phyloP scores from a whole-genome alignment of 2,888 invertebrate genomes.

The Dryococelus australis region DNA sequence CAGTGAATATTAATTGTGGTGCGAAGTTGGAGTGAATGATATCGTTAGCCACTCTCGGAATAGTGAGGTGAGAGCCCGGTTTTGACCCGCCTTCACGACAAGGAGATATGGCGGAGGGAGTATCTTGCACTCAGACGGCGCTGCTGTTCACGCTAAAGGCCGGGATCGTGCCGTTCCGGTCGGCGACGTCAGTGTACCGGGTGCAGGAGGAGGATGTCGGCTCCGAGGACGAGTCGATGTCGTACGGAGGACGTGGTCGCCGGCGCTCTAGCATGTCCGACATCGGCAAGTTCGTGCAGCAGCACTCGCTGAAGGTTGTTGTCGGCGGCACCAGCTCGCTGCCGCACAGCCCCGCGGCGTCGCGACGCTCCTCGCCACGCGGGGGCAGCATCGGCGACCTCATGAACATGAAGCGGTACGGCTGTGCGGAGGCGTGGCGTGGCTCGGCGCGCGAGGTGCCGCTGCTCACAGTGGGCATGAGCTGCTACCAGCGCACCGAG shows the following conservation, averaged over 20 bases:
- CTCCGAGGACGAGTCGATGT: background rate
- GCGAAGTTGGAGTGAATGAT: too few relatives aligned
- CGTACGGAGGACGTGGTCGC: conserved; percentile 57
- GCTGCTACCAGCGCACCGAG: conserved; percentile 73
- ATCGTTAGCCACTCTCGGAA: too few relatives aligned
- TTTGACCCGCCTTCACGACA: too few relatives aligned
- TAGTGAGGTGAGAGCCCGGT: too few relatives aligned
- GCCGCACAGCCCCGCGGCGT: conserved; percentile 60
- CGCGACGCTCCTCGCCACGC: conserved; percentile 41
- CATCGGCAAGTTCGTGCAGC: conserved; percentile 66
- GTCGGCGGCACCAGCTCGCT: conserved; percentile 57
- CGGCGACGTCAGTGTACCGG: conserved; percentile 52
- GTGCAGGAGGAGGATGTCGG: conserved; percentile 19
- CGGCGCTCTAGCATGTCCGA: conserved; percentile 78
- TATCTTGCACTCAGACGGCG: conserved; percentile 63
- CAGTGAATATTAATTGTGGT: too few relatives aligned
- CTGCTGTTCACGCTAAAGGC: conserved; percentile 66
- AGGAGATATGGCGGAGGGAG: conserved; percentile 59
- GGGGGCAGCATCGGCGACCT: conserved; percentile 77
- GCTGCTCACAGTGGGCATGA: conserved; percentile 73
- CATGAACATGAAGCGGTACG: conserved; percentile 78
- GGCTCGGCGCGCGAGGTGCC: conserved; percentile 71
- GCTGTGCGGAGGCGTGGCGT: conserved; percentile 64
- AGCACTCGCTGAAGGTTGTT: background rate
- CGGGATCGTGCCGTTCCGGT: conserved; percentile 64